A percentile compares a stretch with the other conserved stretches of the same genome.
Evolutionary conservation across 2,113 vertebrate species (phyloP).

Genomic region (Patagioenas fasciata): DNA sequence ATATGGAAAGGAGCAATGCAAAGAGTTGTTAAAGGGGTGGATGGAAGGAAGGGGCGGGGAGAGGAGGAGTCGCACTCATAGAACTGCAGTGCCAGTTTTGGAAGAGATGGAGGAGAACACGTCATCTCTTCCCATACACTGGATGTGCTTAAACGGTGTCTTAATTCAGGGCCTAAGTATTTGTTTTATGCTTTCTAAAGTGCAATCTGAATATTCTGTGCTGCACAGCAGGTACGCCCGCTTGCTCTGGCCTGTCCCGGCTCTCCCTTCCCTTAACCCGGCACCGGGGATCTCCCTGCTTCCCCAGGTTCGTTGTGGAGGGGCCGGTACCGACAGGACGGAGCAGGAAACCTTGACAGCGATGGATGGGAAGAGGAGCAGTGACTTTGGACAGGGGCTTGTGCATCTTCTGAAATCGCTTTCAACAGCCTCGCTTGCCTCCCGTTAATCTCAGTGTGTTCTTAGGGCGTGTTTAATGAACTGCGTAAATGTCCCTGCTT

Average conservation of each 20-base stretch:
- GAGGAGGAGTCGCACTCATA: background rate
- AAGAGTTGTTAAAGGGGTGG: background rate
- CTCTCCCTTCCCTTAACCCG: background rate
- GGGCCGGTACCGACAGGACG: background rate
- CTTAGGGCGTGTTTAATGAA: constrained; percentile 58
- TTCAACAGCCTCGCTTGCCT: background rate
- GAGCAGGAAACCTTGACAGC: background rate
- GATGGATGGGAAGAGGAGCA: background rate
- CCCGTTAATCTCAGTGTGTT: constrained; percentile 21
- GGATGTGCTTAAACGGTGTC: background rate
- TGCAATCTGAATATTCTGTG: rapidly evolving
- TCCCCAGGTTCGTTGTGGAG: background rate
- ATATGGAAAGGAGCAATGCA: background rate
- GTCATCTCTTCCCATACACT: background rate
- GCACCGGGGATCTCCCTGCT: background rate
- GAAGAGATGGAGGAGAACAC: background rate
- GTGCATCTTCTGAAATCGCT: background rate
- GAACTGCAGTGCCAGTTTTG: background rate
- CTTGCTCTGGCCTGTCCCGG: background rate
- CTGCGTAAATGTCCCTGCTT: constrained; percentile 40
- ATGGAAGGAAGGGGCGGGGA: background rate
- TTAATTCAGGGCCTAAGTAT: background rate
- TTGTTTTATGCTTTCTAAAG: background rate
- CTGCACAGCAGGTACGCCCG: background rate
- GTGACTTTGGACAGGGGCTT: background rate